Percentiles rank a stretch among this genome's conserved stretches.
These are phyloP conservation scores for Forbesichthys papilliferus DNA, from an alignment of 2,113 vertebrate species.

Conservation along the genomic window DNA sequence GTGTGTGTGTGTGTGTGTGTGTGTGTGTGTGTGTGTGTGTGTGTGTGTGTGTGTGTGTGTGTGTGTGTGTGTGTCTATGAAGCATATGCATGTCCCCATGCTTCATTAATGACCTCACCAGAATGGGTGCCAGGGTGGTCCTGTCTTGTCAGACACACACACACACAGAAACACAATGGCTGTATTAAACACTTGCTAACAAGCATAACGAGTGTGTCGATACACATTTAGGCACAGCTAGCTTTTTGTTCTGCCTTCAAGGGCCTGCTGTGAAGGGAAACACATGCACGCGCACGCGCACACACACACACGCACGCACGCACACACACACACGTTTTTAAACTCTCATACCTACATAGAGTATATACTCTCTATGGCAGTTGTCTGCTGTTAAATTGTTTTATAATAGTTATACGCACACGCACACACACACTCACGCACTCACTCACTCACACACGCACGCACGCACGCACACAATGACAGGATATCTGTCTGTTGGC, in stretches of 20 bases:
- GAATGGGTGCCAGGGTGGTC: slow-evolving; percentile 60
- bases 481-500: slow-evolving; percentile 58
- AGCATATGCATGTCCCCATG: slow-evolving; percentile 13
- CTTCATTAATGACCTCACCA: slow-evolving; percentile 63
- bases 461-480: slow-evolving; percentile 46
- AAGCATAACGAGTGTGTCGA: slow-evolving; percentile 47
- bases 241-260: slow-evolving; percentile 46
- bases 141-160: slow-evolving; percentile 23
- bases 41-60: no score
- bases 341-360: no score
- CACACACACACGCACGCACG: slow-evolving; percentile 26
- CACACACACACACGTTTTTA: not conserved
- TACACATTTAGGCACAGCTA: slow-evolving; percentile 42
- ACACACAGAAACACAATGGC: not conserved
- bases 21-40: no score
- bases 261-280: not conserved
- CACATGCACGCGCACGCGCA: slow-evolving; percentile 32
- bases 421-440: slow-evolving; percentile 4
- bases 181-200: slow-evolving; percentile 31
- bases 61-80: not conserved
- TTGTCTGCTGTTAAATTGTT: no score
- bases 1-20: no score
- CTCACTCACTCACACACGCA: slow-evolving; percentile 36
- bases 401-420: not conserved
- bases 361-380: no score